phyloP scores from a whole-genome alignment of 2,888 invertebrate genomes.

The Nesidiocoris tenuis region DNA sequence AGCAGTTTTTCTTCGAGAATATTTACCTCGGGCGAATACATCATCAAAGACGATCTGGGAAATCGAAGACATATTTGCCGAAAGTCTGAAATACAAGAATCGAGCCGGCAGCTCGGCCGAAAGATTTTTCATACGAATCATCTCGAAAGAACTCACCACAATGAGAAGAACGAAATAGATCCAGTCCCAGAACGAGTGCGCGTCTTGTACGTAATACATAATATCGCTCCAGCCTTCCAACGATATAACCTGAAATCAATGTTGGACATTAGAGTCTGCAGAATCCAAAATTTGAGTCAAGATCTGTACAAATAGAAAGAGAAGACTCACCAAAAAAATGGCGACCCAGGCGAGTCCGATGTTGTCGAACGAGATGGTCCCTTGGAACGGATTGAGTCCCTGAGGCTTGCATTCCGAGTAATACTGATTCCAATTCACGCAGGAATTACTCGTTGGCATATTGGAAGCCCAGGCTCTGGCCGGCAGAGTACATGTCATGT shows the following conservation, averaged over 20 bases:
- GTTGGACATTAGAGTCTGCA: not conserved
- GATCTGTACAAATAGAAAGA: no score
- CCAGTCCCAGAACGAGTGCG: slow-evolving; percentile 99
- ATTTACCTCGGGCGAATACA: no score
- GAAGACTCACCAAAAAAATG: slow-evolving; percentile 89
- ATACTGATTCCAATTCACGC: slow-evolving; percentile 99
- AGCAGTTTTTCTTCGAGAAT: no score
- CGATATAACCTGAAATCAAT: slow-evolving; percentile 81
- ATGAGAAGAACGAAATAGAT: slow-evolving; percentile 98
- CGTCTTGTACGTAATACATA: slow-evolving; percentile 99
- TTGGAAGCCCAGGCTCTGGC: slow-evolving; percentile 62
- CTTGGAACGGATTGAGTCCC: slow-evolving; percentile 96
- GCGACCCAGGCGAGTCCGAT: slow-evolving; percentile 99
- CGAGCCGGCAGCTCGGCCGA: no score
- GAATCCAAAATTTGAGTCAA: not conserved
- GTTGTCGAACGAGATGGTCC: slow-evolving; percentile 99
- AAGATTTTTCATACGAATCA: no score
- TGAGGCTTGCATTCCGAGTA: slow-evolving; percentile 92
- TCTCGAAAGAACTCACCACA: slow-evolving; percentile 95
- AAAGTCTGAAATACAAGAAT: no score
- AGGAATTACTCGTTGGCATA: slow-evolving; percentile 70
- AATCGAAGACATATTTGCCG: no score
- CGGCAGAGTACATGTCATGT: slow-evolving; percentile 73
- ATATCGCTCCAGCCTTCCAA: slow-evolving; percentile 99
- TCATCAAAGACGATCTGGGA: no score